Conservation (phyloP, 1,140 invertebrate species). For the Lanistes nyassanus region DNA sequence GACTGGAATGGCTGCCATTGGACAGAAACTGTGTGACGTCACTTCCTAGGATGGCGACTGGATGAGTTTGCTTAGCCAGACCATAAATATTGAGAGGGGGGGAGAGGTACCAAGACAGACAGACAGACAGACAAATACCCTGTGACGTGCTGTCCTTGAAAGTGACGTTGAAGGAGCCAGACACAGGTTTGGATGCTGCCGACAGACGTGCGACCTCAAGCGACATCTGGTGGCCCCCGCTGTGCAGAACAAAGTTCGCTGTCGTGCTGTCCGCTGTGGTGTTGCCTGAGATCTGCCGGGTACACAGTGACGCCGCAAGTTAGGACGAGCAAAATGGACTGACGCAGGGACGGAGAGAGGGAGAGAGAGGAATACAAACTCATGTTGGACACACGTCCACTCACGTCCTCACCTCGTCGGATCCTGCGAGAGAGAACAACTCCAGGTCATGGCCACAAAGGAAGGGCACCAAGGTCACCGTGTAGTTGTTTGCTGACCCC, state of each 20-base stretch:
- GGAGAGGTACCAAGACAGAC: too few relatives aligned
- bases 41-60: neutral
- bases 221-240: constrained; percentile 2
- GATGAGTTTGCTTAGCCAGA: neutral
- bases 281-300: constrained; percentile 27
- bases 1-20: constrained; percentile 5
- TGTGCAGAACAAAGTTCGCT: constrained; percentile 1
- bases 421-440: too few relatives aligned
- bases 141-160: constrained; percentile 36
- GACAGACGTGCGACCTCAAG: constrained; percentile 9
- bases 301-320: too few relatives aligned
- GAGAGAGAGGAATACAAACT: too few relatives aligned
- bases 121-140: constrained; percentile 25
- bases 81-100: too few relatives aligned
- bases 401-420: too few relatives aligned
- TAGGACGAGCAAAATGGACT: too few relatives aligned
- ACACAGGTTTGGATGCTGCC: constrained; percentile 41
- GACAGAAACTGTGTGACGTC: neutral
- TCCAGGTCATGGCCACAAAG: constrained; percentile 35
- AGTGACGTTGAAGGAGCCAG: constrained; percentile 37
- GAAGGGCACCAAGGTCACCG: constrained; percentile 37
- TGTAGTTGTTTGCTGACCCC: constrained; percentile 31
- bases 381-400: too few relatives aligned
- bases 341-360: too few relatives aligned
- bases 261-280: constrained; percentile 15